phyloP scores from a whole-genome alignment of 2,797 vertebrate genomes.

The Chaetodon trifasciatus region DNA sequence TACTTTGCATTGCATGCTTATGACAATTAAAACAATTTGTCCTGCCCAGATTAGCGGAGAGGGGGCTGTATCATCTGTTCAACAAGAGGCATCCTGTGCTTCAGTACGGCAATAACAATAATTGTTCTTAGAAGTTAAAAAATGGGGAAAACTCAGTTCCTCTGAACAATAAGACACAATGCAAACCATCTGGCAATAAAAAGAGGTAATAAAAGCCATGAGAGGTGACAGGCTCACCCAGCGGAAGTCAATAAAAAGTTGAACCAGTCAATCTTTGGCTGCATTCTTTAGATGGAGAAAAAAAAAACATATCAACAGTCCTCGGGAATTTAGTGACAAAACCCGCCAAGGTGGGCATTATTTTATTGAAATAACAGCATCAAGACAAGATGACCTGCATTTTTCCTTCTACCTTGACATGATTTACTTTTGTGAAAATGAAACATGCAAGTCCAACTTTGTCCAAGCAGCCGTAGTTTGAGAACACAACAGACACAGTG shows the following conservation, averaged over 20 bases:
- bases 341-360: neutral
- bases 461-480: too few relatives aligned
- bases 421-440: neutral
- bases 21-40: neutral
- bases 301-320: neutral
- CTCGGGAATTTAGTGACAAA: neutral
- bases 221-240: neutral
- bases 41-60: neutral
- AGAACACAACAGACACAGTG: neutral
- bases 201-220: neutral
- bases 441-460: neutral
- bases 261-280: neutral
- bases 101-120: neutral
- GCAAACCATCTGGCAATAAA: slow-evolving; percentile 3
- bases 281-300: neutral
- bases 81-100: neutral
- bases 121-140: neutral
- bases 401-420: neutral
- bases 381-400: neutral
- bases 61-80: neutral
- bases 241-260: neutral
- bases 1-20: neutral
- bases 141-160: neutral
- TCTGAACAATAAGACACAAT: neutral
- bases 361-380: neutral